Evolutionary conservation across 2,113 vertebrate genomes (phyloP).

Genomic region (Falco punctatus): DNA sequence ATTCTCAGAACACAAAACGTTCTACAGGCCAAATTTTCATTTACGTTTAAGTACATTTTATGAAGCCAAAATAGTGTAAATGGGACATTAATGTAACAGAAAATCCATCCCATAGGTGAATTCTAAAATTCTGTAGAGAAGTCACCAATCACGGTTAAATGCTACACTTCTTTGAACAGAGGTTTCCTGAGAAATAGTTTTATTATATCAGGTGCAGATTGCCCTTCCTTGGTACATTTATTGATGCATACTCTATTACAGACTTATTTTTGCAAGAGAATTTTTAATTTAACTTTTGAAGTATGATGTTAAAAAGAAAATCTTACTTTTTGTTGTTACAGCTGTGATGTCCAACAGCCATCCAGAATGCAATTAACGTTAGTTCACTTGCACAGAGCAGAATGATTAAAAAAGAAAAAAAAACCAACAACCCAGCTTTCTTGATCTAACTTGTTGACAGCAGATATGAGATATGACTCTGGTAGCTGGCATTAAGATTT

Average conservation of each 20-base stretch:
- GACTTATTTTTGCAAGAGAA: conserved; percentile 31
- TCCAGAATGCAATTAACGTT: not conserved
- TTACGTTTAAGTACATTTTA: not conserved
- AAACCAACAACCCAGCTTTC: not conserved
- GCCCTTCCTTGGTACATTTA: conserved; percentile 26
- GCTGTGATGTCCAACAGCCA: conserved; percentile 10
- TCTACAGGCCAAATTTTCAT: not conserved
- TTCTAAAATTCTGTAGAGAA: conserved; percentile 5
- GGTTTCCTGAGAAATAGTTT: conserved; percentile 1
- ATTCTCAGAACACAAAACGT: not conserved
- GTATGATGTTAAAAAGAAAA: conserved; percentile 46
- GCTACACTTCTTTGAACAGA: not conserved
- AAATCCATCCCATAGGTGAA: not conserved
- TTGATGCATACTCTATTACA: conserved; percentile 27
- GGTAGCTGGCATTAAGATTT: conserved; percentile 13
- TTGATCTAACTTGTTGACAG: conserved; percentile 17
- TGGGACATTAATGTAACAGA: not conserved
- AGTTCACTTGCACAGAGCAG: not conserved
- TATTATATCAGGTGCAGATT: conserved; percentile 55
- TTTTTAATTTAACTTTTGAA: conserved; percentile 60
- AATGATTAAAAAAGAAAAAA: not conserved
- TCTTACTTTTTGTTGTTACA: conserved; percentile 49
- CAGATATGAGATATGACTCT: not conserved
- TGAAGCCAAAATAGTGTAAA: not conserved
- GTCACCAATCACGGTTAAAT: not conserved